phyloP scores from a whole-genome alignment of 2,888 invertebrate genomes.

The Augochlorella aurata region DNA sequence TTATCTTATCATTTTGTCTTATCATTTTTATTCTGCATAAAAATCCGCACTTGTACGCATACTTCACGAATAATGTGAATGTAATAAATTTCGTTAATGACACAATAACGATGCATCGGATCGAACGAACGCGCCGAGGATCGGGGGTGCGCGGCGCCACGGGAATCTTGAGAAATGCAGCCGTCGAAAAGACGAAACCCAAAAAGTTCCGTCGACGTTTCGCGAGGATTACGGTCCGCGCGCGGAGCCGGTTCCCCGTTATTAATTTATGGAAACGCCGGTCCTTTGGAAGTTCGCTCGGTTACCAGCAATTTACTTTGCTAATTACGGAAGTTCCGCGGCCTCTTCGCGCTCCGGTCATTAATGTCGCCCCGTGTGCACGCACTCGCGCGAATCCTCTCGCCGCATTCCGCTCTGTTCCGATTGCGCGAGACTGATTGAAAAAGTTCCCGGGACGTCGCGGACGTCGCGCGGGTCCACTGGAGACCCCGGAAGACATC shows the following conservation, averaged over 20 bases:
- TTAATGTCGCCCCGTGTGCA: conserved; percentile 39
- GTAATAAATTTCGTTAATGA: too few species aligned
- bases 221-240: conserved; percentile 18
- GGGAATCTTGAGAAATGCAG: background rate
- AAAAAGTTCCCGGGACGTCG: background rate
- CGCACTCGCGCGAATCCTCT: background rate
- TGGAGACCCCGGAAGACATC: too few species aligned
- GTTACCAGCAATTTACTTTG: conserved; percentile 62
- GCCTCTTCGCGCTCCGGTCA: conserved; percentile 14
- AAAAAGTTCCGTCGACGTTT: conserved; percentile 20
- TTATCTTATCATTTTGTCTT: too few species aligned
- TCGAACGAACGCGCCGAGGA: background rate
- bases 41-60: too few species aligned
- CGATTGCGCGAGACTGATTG: background rate
- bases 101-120: background rate
- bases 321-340: conserved; percentile 63
- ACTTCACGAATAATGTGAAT: too few species aligned
- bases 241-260: conserved; percentile 21
- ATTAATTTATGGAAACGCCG: conserved; percentile 61
- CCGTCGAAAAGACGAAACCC: background rate
- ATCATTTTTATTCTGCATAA: too few species aligned
- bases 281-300: conserved; percentile 37
- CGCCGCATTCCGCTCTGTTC: background rate
- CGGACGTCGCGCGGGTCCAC: too few species aligned
- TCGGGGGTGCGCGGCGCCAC: background rate